Conservation (phyloP, 1,140 invertebrate species). For the Aleiodes sp. region DNA sequence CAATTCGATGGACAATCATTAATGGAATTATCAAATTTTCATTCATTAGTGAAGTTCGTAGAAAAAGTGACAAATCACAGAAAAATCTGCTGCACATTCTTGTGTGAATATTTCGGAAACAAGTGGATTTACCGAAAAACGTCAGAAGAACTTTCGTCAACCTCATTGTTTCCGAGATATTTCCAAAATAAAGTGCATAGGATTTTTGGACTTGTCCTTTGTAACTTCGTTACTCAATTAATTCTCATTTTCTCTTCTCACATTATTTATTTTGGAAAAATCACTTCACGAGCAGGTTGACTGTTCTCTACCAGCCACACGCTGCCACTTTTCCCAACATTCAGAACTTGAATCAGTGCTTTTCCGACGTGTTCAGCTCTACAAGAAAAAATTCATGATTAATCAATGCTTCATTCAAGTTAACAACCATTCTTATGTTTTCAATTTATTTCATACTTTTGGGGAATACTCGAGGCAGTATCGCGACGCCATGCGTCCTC, state of each 20-base stretch:
- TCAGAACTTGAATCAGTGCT: constrained; percentile 72
- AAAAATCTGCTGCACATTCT: too few species aligned
- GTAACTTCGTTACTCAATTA: too few species aligned
- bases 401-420: not conserved
- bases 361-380: constrained; percentile 75
- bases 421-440: not conserved
- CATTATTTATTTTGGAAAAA: constrained; percentile 54
- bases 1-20: not conserved
- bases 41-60: too few species aligned
- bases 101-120: too few species aligned
- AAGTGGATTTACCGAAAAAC: too few species aligned
- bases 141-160: too few species aligned
- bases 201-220: too few species aligned
- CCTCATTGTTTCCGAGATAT: too few species aligned
- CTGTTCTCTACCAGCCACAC: constrained; percentile 78
- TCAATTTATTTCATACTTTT: constrained; percentile 66
- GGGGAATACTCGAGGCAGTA: constrained; percentile 69
- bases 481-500: constrained; percentile 76
- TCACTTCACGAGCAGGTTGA: constrained; percentile 71
- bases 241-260: too few species aligned
- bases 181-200: too few species aligned
- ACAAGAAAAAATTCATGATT: constrained; percentile 48
- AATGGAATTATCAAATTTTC: too few species aligned
- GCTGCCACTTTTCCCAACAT: constrained; percentile 74
- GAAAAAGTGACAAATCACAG: too few species aligned